These are phyloP conservation scores for Euplexia lucipara DNA, from an alignment of 2,888 invertebrate species.

Conservation along the genomic window DNA sequence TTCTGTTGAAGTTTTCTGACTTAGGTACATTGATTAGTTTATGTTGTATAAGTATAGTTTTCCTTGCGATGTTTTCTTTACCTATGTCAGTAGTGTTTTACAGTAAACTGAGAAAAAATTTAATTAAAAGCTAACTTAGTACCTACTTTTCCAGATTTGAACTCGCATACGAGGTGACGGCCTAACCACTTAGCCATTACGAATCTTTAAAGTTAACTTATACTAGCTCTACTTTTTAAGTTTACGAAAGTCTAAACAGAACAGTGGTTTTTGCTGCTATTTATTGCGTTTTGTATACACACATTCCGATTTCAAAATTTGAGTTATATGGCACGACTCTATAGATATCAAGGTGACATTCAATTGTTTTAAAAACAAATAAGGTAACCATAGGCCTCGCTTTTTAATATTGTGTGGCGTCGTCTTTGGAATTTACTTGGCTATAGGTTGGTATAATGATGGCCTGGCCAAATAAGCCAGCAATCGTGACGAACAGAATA, in stretches of 20 bases:
- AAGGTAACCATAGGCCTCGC: not conserved
- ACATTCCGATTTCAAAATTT: not conserved
- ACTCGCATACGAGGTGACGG: too few relatives aligned
- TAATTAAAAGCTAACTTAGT: too few relatives aligned
- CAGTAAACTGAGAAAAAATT: too few relatives aligned
- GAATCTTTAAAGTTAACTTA: too few relatives aligned
- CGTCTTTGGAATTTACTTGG: not conserved
- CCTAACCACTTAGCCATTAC: too few relatives aligned
- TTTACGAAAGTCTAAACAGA: not conserved
- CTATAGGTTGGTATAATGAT: not conserved
- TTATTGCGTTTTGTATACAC: not conserved
- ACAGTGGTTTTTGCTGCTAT: not conserved
- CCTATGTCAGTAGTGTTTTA: too few relatives aligned
- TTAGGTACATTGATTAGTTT: too few relatives aligned
- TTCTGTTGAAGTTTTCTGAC: too few relatives aligned
- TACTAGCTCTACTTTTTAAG: not conserved
- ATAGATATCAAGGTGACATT: slow-evolving; percentile 6
- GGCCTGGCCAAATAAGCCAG: not conserved
- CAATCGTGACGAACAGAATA: not conserved
- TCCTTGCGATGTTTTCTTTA: too few relatives aligned
- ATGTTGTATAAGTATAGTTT: too few relatives aligned
- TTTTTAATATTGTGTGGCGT: not conserved
- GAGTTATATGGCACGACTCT: not conserved
- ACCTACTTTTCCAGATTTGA: too few relatives aligned
- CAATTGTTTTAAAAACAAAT: slow-evolving; percentile 6